Evolutionary conservation across 2,113 vertebrate species (phyloP).

Genomic region (Rhinogobius similis): DNA sequence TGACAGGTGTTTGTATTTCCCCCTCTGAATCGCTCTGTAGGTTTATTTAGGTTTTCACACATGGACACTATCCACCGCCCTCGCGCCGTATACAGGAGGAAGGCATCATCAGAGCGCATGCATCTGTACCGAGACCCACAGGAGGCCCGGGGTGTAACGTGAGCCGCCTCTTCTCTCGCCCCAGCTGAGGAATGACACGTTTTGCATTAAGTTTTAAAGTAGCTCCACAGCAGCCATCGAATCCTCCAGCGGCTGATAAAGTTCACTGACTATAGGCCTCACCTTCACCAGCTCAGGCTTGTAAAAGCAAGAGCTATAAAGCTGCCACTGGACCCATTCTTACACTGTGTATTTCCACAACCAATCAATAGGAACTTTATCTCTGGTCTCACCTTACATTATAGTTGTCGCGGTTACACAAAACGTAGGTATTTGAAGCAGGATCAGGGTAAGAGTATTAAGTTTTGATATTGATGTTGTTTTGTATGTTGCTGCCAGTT

Average conservation of each 20-base stretch:
- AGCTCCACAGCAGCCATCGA: conserved; percentile 58
- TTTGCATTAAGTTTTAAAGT: conserved; percentile 52
- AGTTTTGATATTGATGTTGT: too few relatives aligned
- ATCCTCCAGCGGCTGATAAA: conserved; percentile 58
- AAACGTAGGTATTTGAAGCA: not conserved
- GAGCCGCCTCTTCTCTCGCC: conserved; percentile 27
- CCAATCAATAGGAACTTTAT: not conserved
- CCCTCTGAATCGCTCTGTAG: conserved; percentile 44
- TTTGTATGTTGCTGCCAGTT: too few relatives aligned
- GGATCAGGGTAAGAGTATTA: not conserved
- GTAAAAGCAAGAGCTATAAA: conserved; percentile 65
- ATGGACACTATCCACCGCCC: conserved; percentile 41
- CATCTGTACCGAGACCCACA: conserved; percentile 36
- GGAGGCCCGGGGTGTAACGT: conserved; percentile 31
- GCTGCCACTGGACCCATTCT: conserved; percentile 35
- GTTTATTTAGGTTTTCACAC: conserved; percentile 73
- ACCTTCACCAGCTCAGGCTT: conserved; percentile 42
- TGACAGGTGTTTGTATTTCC: conserved; percentile 67
- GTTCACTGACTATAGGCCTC: conserved; percentile 29
- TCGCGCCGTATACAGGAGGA: conserved; percentile 46
- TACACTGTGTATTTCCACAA: conserved; percentile 26
- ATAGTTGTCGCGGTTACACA: not conserved
- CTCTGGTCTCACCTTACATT: not conserved
- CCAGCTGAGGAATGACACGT: conserved; percentile 63
- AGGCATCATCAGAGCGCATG: conserved; percentile 42